Percentiles rank a stretch among this genome's conserved stretches.
phyloP scores from a whole-genome alignment of 2,797 vertebrate species.

The Phylloscopus collybita region DNA sequence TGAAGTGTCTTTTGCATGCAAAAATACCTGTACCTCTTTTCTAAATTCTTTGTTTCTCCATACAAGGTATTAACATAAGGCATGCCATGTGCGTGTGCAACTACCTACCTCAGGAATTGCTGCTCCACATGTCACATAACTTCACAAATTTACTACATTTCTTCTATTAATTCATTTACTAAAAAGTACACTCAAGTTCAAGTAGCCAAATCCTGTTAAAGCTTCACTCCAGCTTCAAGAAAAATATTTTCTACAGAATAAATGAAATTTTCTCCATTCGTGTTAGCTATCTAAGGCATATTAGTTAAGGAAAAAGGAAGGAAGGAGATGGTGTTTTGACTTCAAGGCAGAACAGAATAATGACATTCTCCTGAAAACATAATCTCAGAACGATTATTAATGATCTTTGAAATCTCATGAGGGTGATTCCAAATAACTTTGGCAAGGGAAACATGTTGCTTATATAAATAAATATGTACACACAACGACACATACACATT shows the following conservation, averaged over 20 bases:
- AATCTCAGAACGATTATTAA: background rate
- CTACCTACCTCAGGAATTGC: background rate
- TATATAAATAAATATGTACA: background rate
- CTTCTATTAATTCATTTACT: background rate
- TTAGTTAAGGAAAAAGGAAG: background rate
- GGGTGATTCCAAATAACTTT: background rate
- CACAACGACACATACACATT: background rate
- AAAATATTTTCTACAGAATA: background rate
- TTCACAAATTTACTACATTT: background rate
- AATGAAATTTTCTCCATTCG: background rate
- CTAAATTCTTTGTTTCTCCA: background rate
- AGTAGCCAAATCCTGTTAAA: background rate
- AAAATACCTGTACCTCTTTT: background rate
- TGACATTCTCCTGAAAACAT: background rate
- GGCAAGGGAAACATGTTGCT: background rate
- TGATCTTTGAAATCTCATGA: background rate
- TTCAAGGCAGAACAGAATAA: background rate
- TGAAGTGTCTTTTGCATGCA: background rate
- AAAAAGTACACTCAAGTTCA: background rate
- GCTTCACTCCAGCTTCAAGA: background rate
- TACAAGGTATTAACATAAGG: background rate
- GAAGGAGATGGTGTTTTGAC: background rate
- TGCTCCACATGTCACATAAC: background rate
- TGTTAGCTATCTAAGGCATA: background rate
- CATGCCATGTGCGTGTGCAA: background rate